phyloP scores from a whole-genome alignment of 2,888 invertebrate species.

The Hemicrepidius hirtus region DNA sequence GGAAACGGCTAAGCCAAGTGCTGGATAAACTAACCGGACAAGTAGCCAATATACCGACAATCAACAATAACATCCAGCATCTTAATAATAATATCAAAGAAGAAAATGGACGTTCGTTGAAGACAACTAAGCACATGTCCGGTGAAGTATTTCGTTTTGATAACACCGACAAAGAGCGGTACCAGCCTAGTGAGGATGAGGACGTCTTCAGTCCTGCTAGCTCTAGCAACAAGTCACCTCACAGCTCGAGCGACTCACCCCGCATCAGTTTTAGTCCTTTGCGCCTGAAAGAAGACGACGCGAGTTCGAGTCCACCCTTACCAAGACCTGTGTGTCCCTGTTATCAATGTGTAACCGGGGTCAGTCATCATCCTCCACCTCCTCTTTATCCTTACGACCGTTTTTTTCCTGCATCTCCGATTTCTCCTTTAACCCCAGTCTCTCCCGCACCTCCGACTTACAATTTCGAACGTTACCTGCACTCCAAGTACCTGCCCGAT shows the following conservation, averaged over 20 bases:
- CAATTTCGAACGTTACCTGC: constrained; percentile 79
- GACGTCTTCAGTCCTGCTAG: constrained; percentile 77
- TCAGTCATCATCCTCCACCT: constrained; percentile 67
- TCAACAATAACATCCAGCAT: constrained; percentile 73
- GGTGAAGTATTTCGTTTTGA: constrained; percentile 75
- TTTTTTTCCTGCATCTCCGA: constrained; percentile 75
- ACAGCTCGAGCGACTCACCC: constrained; percentile 75
- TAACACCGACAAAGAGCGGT: constrained; percentile 67
- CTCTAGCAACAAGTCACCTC: constrained; percentile 75
- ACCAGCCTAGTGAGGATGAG: constrained; percentile 74
- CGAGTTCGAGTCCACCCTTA: constrained; percentile 69
- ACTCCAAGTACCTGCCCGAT: constrained; percentile 79
- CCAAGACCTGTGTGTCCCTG: constrained; percentile 67
- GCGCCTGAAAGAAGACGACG: constrained; percentile 74
- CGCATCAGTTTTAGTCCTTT: constrained; percentile 75
- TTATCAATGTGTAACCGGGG: constrained; percentile 69
- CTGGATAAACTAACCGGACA: constrained; percentile 82
- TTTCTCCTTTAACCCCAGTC: constrained; percentile 75
- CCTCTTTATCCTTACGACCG: constrained; percentile 72
- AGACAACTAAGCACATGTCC: constrained; percentile 67
- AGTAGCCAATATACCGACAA: constrained; percentile 64
- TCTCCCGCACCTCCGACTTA: constrained; percentile 75
- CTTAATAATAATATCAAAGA: constrained; percentile 68
- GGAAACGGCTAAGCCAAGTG: constrained; percentile 86
- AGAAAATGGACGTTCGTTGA: constrained; percentile 62